Base-by-base conservation (phyloP, 2,797 vertebrate species). In the Sciaenops ocellatus region DNA sequence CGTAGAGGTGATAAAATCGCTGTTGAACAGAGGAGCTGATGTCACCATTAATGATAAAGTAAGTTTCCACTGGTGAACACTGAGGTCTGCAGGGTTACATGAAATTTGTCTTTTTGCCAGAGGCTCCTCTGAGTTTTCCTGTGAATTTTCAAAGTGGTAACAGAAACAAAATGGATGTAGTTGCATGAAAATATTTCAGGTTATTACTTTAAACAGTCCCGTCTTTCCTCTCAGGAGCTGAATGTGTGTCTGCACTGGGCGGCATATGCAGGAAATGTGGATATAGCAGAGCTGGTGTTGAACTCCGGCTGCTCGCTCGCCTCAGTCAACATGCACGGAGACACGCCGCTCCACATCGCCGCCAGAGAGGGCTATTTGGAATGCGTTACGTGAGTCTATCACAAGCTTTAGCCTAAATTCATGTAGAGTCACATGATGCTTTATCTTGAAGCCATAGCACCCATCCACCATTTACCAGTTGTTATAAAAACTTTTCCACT, bases 181-280 rank as follows among this genome's bases (percentile, higher is more conserved):
- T 38, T 76, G 55, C 18, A 72, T 74, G 55, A 64, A 68, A 71
- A 67, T 59, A 26, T 76, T 74, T 66, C 52, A 76, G 70, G 57
- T 83, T 55, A 61, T 77, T 79, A 69, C 73, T 83, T 85, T 41
- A 77, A 82, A 63, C 55, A 67, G 54, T 67, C 70, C 17, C 13
- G 0, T 57, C 26, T 80, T 55, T 76, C 22, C 78, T 54, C 24
- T 13, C 73, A 98, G 97, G 97, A 98, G 88, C 96, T 97, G 85
- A 98, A 98, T n/a, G 97, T 98, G 68, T 98, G 97, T 81, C 89
- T 97, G 70, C 97, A 98, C 93, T 98, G 97, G 97, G 97, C 97
- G 0, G 97, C 97, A 5, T 98, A 98, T 61, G 97, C 97, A 0
- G 97, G 97, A 56, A 97, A 96, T 0, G 96, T 96, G 0, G 97